Percentiles rank a stretch among this genome's conserved stretches.
Evolutionary conservation across 2,797 vertebrate genomes (phyloP).

Genomic region (Poecile montanus): DNA sequence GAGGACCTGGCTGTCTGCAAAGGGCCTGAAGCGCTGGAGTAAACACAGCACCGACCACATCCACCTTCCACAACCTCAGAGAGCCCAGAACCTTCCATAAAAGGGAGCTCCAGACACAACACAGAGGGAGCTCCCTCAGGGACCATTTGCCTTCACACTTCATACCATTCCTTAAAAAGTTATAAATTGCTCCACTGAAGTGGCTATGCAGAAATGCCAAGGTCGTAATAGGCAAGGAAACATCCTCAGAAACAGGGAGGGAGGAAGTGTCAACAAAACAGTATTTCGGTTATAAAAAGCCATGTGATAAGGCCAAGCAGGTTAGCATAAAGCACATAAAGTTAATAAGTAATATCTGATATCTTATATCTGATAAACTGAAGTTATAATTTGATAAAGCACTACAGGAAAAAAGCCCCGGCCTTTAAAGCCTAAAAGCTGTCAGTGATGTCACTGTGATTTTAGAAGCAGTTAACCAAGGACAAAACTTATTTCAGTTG

Average conservation of each 20-base stretch:
- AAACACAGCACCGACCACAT: background rate
- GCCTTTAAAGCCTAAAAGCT: background rate
- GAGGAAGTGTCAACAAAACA: background rate
- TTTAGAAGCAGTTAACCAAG: background rate
- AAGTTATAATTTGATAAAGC: background rate
- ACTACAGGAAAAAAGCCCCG: background rate
- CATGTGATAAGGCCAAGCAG: background rate
- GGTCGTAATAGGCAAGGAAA: background rate
- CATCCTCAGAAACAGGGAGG: background rate
- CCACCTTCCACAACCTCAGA: background rate
- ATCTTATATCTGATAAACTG: background rate
- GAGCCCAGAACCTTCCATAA: background rate
- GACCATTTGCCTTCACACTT: background rate
- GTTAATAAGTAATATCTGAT: slow-evolving; percentile 52
- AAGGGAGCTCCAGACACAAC: background rate
- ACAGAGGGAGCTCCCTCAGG: background rate
- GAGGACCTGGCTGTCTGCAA: background rate
- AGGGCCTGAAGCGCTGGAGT: background rate
- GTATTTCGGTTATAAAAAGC: background rate
- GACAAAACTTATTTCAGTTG: background rate
- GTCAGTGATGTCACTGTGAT: background rate
- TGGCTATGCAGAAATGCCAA: background rate
- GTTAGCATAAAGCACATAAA: background rate
- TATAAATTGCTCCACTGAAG: background rate
- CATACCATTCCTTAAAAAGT: slow-evolving; percentile 53